Evolutionary conservation across 1,140 invertebrate species (phyloP), one percentile per base, ranked within the genome.

Genomic region (Conus betulinus): DNA sequence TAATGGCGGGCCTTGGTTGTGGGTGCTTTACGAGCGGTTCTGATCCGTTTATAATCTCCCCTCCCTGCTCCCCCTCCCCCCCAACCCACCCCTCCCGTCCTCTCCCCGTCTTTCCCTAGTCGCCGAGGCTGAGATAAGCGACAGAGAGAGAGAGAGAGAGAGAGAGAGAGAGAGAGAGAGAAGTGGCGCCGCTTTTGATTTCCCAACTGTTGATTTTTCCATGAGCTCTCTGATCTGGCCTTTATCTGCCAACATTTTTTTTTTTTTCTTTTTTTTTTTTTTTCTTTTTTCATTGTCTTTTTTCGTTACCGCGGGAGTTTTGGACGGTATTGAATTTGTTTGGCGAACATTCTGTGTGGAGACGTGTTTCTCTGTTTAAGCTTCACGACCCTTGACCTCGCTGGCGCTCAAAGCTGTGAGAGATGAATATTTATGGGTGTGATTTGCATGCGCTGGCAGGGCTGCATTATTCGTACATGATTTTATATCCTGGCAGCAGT

Each of bases 121-220:
- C 7, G 79, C 51, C 15, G 51, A 76, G 71, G 52, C 53, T 53
- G n/a, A 25, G 74, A 78, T 57, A 25, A 55, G 71, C 51, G 39
- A 39, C 39, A 23, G 67, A 7, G 3, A 6, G 20, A 11, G 53
- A 71, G 74, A 78, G 74, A 10, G 20, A 11, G 53, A 71, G 74
- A 78, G 74, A 10, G 39, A 23, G 67, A 7, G 3, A 6, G 20
- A 11, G 82, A 71, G 74, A 78, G 74, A 11, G 85, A 55, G 74
- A 87, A 53, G 20, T 11, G 52, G 74, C 55, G 85, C 71, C 74
- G 85, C 52, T 57, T 87, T 87, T 87, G 71, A 87, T 78, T 78
- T 87, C 55, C 17, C 74, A 87, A 87, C 85, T 87, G 85, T 87
- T 87, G 85, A 87, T 74, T 87, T 87, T 87, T 87, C 74, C 13